Conservation (phyloP, 2,113 vertebrate genomes). For the Hoplias malabaricus region DNA sequence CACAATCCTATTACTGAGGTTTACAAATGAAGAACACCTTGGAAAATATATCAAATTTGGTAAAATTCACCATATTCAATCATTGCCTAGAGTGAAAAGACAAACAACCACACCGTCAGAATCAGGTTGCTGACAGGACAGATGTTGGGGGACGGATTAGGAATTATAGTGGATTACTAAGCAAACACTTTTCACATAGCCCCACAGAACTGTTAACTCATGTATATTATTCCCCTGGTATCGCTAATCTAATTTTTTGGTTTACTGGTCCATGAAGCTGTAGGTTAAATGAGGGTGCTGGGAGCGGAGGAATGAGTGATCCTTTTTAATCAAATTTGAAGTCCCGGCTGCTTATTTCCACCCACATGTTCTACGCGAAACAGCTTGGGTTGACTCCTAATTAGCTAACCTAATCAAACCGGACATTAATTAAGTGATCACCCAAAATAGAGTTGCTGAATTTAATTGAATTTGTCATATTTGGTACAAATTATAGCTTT, state of each 20-base stretch:
- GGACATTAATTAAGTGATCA: slow-evolving; percentile 48
- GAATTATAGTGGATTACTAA: background rate
- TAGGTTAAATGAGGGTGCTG: slow-evolving; percentile 53
- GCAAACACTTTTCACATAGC: background rate
- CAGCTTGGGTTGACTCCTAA: slow-evolving; percentile 54
- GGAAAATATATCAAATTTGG: background rate
- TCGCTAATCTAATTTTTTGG: slow-evolving; percentile 57
- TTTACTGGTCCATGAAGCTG: slow-evolving; percentile 34
- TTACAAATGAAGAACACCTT: background rate
- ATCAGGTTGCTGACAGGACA: background rate
- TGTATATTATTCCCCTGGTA: slow-evolving; percentile 58
- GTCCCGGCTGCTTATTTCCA: slow-evolving; percentile 50
- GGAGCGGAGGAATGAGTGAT: slow-evolving; percentile 55
- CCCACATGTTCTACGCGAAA: slow-evolving; percentile 35
- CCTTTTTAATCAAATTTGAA: slow-evolving; percentile 58
- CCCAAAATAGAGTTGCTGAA: slow-evolving; percentile 58
- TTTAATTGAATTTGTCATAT: slow-evolving; percentile 61
- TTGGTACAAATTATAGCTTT: slow-evolving; percentile 22
- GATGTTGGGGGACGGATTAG: background rate
- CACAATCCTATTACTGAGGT: background rate
- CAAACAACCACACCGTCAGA: background rate
- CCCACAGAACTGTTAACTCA: slow-evolving; percentile 8
- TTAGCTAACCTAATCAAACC: slow-evolving; percentile 57
- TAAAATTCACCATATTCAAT: background rate
- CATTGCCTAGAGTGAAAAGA: background rate